Percentiles rank a stretch among this genome's conserved stretches.
Conservation (phyloP, 2,797 vertebrate species). For the Adrianichthys oophorus region DNA sequence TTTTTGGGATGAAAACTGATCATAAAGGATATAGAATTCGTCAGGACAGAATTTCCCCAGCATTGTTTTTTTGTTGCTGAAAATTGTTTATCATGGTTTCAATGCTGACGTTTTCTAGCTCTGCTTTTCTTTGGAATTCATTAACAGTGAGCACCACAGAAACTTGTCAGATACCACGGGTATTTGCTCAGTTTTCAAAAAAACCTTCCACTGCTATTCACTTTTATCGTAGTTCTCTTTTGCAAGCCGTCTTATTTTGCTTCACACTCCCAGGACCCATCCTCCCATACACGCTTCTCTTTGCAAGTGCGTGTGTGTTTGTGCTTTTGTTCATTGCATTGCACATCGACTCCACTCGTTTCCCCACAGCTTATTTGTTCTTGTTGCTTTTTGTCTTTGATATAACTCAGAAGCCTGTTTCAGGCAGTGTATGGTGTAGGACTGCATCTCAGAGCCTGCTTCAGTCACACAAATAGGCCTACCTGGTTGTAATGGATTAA, state of each 20-base stretch:
- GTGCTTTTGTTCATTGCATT: conserved; percentile 31
- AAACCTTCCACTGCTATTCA: conserved; percentile 65
- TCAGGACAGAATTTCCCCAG: too few species aligned
- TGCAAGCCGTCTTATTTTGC: conserved; percentile 60
- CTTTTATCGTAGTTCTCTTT: conserved; percentile 52
- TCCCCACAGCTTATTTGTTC: conserved; percentile 37
- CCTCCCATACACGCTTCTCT: conserved; percentile 41
- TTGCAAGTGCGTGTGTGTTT: conserved; percentile 31
- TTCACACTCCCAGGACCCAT: conserved; percentile 49
- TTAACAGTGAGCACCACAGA: conserved; percentile 32
- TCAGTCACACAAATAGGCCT: too few species aligned
- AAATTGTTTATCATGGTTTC: conserved; percentile 8
- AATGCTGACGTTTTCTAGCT: conserved; percentile 18
- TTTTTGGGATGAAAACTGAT: neutral
- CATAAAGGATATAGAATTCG: neutral
- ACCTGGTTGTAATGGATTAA: too few species aligned
- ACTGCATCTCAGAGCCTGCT: neutral
- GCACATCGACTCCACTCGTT: conserved; percentile 17
- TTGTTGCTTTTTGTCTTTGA: conserved; percentile 16
- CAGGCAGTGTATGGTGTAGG: neutral
- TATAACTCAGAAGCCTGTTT: neutral
- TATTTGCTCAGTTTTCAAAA: conserved; percentile 57
- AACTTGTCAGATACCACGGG: conserved; percentile 55
- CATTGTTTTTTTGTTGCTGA: conserved; percentile 2
- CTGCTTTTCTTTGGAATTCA: conserved; percentile 39